These are phyloP conservation scores for Leptonema lineaticorne DNA, from an alignment of 1,140 invertebrate species.

Conservation along the genomic window DNA sequence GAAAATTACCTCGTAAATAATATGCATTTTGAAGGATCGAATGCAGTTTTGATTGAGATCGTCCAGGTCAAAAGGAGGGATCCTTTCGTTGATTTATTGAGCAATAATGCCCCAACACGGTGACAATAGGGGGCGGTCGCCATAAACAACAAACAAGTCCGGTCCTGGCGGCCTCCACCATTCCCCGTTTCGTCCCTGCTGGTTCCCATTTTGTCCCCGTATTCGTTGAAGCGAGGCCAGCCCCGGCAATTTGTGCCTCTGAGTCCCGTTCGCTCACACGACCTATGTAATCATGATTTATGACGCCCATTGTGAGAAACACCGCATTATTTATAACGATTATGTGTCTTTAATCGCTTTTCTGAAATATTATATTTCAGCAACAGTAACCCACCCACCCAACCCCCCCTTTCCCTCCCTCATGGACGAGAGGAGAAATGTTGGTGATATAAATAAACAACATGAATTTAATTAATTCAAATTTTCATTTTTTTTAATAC, in stretches of 20 bases:
- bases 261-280: not conserved
- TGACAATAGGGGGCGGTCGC: constrained; percentile 37
- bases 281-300: constrained; percentile 39
- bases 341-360: constrained; percentile 40
- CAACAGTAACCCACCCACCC: not conserved
- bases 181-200: too few species aligned
- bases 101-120: constrained; percentile 37
- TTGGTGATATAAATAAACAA: too few species aligned
- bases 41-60: constrained; percentile 30
- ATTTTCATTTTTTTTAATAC: too few species aligned
- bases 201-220: too few species aligned
- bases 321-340: constrained; percentile 40
- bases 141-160: constrained; percentile 43
- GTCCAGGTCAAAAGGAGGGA: constrained; percentile 4
- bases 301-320: constrained; percentile 40
- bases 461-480: too few species aligned
- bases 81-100: constrained; percentile 35
- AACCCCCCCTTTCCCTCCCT: too few species aligned
- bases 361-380: constrained; percentile 19
- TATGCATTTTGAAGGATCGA: too few species aligned
- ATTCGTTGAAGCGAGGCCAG: constrained; percentile 20
- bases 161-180: constrained; percentile 31
- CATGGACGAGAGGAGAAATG: too few species aligned
- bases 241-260: constrained; percentile 31
- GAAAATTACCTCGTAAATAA: too few species aligned